These are phyloP conservation scores for Astreopora myriophthalma DNA, from an alignment of 64 coral and sea anemone genomes.

Conservation along the genomic window DNA sequence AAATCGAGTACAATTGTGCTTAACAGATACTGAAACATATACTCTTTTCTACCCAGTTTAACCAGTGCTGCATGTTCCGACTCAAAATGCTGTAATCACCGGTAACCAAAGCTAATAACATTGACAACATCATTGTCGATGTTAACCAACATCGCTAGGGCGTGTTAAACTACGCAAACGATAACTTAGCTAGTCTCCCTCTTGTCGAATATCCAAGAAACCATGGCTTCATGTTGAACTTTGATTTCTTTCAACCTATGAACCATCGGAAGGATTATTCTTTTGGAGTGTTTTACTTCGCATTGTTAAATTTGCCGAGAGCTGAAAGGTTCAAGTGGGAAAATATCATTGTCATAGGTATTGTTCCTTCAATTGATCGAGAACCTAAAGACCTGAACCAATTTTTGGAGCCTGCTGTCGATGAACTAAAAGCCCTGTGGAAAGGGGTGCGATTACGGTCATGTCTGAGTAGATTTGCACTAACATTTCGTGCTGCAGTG, in stretches of 20 bases:
- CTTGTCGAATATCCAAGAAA: constrained; percentile 27
- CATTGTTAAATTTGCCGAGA: constrained; percentile 2
- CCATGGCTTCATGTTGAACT: constrained; percentile 16
- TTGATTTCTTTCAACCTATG: constrained; percentile 36
- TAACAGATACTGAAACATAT: too few species aligned
- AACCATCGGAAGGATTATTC: constrained; percentile 31
- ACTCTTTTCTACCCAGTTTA: too few species aligned
- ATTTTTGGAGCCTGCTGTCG: constrained; percentile 65
- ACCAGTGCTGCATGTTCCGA: too few species aligned
- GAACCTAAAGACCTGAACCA: constrained; percentile 57
- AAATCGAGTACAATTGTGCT: too few species aligned
- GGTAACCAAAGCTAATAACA: too few species aligned
- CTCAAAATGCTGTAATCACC: too few species aligned
- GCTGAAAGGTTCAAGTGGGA: constrained; percentile 27
- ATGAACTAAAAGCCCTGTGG: constrained; percentile 72
- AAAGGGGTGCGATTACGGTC: constrained; percentile 20
- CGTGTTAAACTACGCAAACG: too few species aligned
- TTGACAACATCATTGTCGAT: too few species aligned
- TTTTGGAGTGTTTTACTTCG: background rate
- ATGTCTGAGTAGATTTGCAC: constrained; percentile 6
- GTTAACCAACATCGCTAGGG: too few species aligned
- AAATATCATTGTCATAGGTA: constrained; percentile 24
- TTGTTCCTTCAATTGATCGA: constrained; percentile 20
- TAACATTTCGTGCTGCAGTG: constrained; percentile 47
- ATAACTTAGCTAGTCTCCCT: too few species aligned